Percentiles rank a stretch among this genome's conserved stretches.
These are phyloP conservation scores for Cybosia mesomella DNA, from an alignment of 2,888 invertebrate species.

Conservation along the genomic window DNA sequence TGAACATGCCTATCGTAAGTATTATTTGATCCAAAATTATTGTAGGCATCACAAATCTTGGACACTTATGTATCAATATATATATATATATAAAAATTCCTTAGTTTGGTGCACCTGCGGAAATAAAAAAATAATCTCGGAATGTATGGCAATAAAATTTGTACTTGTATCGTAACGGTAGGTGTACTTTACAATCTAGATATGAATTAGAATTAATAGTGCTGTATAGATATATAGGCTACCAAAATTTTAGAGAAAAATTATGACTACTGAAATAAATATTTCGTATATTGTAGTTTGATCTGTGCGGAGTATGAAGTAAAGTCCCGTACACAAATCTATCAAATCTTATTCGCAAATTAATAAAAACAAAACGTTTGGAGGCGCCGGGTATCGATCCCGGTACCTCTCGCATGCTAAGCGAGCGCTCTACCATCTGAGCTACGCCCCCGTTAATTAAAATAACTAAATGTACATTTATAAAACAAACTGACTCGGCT, in stretches of 20 bases:
- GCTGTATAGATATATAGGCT: not conserved
- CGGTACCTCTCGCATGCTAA: slow-evolving; percentile 87
- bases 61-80: not conserved
- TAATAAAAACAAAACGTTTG: slow-evolving; percentile 51
- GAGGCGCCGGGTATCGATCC: slow-evolving; percentile 88
- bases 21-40: not conserved
- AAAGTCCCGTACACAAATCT: not conserved
- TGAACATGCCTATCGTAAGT: slow-evolving; percentile 94
- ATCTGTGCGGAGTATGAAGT: not conserved
- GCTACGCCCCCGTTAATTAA: slow-evolving; percentile 80
- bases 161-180: not conserved
- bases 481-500: not conserved
- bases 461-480: not conserved
- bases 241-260: not conserved
- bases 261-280: too few relatives aligned
- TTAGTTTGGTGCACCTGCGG: too few relatives aligned
- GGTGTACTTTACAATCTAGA: not conserved
- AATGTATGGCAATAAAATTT: not conserved
- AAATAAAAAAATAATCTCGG: too few relatives aligned
- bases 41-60: not conserved
- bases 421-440: slow-evolving; percentile 88
- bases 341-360: not conserved
- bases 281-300: not conserved
- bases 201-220: not conserved
- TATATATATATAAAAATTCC: too few relatives aligned